These are phyloP conservation scores for Dipus sagitta DNA, from an alignment of 2,797 vertebrate genomes.

Conservation along the genomic window DNA sequence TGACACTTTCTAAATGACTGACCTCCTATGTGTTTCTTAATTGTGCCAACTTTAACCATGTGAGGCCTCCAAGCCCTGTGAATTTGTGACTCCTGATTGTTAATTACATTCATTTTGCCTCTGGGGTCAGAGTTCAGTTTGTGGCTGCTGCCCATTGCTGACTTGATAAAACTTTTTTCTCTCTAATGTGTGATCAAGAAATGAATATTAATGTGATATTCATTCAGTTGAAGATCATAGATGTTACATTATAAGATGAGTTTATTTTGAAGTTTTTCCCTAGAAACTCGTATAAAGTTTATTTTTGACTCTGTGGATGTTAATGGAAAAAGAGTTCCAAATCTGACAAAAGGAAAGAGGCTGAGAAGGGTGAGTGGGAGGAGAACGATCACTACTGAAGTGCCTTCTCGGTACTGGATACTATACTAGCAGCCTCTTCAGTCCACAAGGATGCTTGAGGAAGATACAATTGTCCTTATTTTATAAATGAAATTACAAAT, in stretches of 20 bases:
- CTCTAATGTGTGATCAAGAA: slow-evolving; percentile 44
- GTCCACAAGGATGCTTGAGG: neutral
- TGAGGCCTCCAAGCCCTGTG: neutral
- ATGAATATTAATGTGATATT: slow-evolving; percentile 42
- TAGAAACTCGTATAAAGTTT: slow-evolving; percentile 22
- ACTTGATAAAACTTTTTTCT: neutral
- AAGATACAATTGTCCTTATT: neutral
- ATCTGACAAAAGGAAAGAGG: neutral
- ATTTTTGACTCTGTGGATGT: slow-evolving; percentile 45
- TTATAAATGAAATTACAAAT: neutral
- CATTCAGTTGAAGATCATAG: slow-evolving; percentile 12
- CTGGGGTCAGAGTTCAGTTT: slow-evolving; percentile 36
- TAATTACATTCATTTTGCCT: slow-evolving; percentile 10
- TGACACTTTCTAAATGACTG: neutral
- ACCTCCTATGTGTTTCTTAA: neutral
- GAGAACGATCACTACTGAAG: neutral
- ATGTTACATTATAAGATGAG: neutral
- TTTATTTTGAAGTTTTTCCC: slow-evolving; percentile 11
- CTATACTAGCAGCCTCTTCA: neutral
- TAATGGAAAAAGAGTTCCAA: slow-evolving; percentile 19
- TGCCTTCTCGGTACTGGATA: neutral
- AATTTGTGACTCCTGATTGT: neutral
- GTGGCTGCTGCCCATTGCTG: neutral
- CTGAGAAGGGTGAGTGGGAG: neutral
- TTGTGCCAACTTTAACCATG: slow-evolving; percentile 38